phyloP scores from a whole-genome alignment of 2,797 vertebrate species.

The Adelosebastes latens region DNA sequence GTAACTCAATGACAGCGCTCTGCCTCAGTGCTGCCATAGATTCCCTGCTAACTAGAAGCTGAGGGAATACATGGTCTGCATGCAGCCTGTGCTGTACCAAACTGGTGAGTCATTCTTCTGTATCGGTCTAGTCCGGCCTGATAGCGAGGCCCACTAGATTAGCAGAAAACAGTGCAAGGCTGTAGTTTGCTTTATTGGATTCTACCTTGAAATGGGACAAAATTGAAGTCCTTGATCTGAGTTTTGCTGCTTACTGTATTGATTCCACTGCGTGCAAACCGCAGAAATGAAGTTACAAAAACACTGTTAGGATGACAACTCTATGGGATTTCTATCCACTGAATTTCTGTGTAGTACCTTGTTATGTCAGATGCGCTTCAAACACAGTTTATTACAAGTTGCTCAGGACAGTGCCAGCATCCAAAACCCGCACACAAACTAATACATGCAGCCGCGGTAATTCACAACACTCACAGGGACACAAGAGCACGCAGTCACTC shows the following conservation, averaged over 20 bases:
- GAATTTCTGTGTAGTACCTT: constrained; percentile 50
- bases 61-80: constrained; percentile 74
- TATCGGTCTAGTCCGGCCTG: constrained; percentile 57
- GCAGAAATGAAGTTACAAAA: constrained; percentile 58
- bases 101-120: constrained; percentile 78
- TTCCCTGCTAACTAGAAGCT: constrained; percentile 77
- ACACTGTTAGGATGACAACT: constrained; percentile 61
- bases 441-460: constrained; percentile 5
- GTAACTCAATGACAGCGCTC: constrained; percentile 79
- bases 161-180: constrained; percentile 53
- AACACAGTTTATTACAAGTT: constrained; percentile 63
- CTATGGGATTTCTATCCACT: constrained; percentile 52
- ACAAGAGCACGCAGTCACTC: constrained; percentile 38
- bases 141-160: constrained; percentile 61
- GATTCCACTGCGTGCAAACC: constrained; percentile 55
- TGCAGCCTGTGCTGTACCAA: constrained; percentile 68
- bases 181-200: constrained; percentile 63
- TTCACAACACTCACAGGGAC: constrained; percentile 40
- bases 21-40: constrained; percentile 77
- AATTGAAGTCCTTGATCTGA: constrained; percentile 67
- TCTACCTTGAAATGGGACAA: constrained; percentile 62
- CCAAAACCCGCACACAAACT: constrained; percentile 13
- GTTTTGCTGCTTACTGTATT: constrained; percentile 67
- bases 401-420: constrained; percentile 16
- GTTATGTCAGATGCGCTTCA: constrained; percentile 67